Evolutionary conservation across 1,140 invertebrate species (phyloP), one percentile per base, ranked within the genome.

Genomic region (Zaprionus davidi): DNA sequence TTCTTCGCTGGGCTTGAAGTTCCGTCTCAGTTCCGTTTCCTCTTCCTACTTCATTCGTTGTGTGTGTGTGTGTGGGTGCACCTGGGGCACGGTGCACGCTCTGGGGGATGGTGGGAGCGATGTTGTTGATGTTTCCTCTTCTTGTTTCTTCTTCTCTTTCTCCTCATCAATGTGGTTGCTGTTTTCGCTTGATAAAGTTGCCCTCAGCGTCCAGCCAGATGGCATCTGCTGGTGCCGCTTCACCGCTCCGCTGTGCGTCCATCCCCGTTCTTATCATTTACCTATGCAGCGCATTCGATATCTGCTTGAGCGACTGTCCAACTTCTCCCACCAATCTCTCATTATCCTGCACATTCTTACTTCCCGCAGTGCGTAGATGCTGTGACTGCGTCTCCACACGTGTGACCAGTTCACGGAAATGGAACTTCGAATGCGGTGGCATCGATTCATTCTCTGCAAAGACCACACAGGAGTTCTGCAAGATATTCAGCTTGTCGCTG

Each of bases 391-490:
- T 94, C 90, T 98, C 97, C 24, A 99, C 93, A 9, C 96, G 94
- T 0, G 96, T 95, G 4, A 98, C 94, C 63, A 98, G 93, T 91
- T 98, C 97, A 11, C 97, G 95, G 83, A 98, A 96, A 79, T 98
- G 97, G 92, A 99, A 98, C 67, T 98, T 96, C 28, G 96, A 95
- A 87, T 97, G 97, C 17, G 97, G 96, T 20, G 97, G 95, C 74
- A 97, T 96, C 3, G 96, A 95, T 36, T 93, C 94, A 71, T 96
- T 96, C 69, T 94, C 94, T 1, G 94, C 94, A 64, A 96, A 96
- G 46, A 95, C 95, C 44, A 95, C 93, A 92, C 97, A 98, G 69
- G 96, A 96, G 1, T 95, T 95, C 80, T 97, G 96, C 46, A 98
- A 94, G 51, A 96, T 93, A 46, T 96, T 96, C 11, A 97, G 95